Conservation (phyloP, 2,113 vertebrate genomes). For the Aramus guarauna region DNA sequence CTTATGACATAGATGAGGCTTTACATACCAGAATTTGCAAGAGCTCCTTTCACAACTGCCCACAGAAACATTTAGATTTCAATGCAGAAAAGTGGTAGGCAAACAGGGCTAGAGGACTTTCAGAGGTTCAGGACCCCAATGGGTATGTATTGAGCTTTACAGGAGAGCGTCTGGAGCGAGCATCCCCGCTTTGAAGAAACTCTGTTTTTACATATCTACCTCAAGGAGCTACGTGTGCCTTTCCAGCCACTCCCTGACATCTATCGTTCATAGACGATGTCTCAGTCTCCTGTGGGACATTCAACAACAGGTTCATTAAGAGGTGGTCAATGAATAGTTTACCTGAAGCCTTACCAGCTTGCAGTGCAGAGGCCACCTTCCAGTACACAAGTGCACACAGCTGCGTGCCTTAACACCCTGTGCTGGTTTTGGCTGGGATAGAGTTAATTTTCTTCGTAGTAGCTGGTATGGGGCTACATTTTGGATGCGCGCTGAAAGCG, state of each 20-base stretch:
- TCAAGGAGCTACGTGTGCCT: fast-evolving
- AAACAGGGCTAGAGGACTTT: neutral
- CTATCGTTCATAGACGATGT: neutral
- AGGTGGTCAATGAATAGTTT: neutral
- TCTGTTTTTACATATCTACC: neutral
- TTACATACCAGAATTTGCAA: neutral
- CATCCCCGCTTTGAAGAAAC: neutral
- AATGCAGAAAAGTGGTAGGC: neutral
- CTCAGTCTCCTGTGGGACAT: neutral
- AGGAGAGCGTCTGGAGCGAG: neutral
- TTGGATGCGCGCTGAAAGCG: too few species aligned
- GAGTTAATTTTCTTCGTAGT: too few species aligned
- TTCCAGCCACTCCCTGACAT: neutral
- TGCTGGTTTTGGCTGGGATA: too few species aligned
- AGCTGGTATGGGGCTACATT: too few species aligned
- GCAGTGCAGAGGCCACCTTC: neutral
- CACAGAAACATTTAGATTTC: neutral
- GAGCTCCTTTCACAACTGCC: neutral
- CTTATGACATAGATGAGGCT: neutral
- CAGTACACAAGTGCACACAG: neutral
- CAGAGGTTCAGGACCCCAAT: neutral
- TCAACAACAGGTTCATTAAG: neutral
- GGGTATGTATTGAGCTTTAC: neutral
- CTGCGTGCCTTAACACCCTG: neutral
- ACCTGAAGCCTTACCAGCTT: neutral